phyloP scores from a whole-genome alignment of 2,113 vertebrate species.

The Nettapus auritus region DNA sequence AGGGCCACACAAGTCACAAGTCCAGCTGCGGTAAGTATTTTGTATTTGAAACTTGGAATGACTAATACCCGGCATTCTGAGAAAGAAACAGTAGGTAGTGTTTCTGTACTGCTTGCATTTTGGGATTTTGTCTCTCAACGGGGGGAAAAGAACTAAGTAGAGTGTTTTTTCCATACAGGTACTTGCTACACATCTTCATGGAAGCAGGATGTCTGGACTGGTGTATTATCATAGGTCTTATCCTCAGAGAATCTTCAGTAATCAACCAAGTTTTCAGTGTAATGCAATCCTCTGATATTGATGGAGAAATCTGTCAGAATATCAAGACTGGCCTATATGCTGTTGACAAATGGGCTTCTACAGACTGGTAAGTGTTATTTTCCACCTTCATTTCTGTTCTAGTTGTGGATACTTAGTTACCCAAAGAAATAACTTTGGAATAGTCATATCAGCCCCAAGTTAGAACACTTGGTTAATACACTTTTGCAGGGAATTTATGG shows the following conservation, averaged over 20 bases:
- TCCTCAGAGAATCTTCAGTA: slow-evolving; percentile 88
- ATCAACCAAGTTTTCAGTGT: slow-evolving; percentile 91
- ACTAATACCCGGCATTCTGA: neutral
- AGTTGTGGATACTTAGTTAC: neutral
- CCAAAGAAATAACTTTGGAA: neutral
- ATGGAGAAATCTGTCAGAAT: slow-evolving; percentile 87
- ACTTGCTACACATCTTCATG: slow-evolving; percentile 95
- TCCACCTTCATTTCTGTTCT: neutral
- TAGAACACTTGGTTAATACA: neutral
- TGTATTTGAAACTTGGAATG: neutral
- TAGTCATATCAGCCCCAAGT: neutral
- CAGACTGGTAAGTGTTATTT: slow-evolving; percentile 86
- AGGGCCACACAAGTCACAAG: slow-evolving; percentile 95
- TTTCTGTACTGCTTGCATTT: neutral
- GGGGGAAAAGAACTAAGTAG: neutral
- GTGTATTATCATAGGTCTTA: slow-evolving; percentile 92
- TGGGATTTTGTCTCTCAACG: neutral
- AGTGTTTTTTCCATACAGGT: slow-evolving; percentile 74
- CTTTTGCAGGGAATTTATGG: neutral
- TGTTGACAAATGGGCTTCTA: slow-evolving; percentile 89
- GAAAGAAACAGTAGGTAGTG: neutral
- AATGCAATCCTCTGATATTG: slow-evolving; percentile 88
- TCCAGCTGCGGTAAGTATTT: slow-evolving; percentile 92
- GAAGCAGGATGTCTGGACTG: slow-evolving; percentile 97
- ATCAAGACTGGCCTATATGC: slow-evolving; percentile 87